Conservation (phyloP, 1,140 invertebrate genomes). For the Argopecten irradians region DNA sequence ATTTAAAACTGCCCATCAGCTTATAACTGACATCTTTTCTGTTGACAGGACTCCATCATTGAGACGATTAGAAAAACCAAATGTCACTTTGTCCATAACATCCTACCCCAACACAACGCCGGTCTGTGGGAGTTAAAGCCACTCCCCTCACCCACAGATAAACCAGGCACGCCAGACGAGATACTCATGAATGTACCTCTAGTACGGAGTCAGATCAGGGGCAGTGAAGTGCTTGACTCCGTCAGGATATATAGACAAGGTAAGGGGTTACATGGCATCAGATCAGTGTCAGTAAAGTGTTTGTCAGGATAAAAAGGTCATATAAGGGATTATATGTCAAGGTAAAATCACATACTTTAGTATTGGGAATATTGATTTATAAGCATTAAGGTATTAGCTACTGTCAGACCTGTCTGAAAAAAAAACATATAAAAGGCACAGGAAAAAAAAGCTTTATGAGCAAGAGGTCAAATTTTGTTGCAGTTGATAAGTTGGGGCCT, state of each 20-base stretch:
- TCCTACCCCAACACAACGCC: slow-evolving; percentile 88
- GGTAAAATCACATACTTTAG: too few relatives aligned
- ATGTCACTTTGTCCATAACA: slow-evolving; percentile 91
- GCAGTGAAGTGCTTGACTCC: slow-evolving; percentile 92
- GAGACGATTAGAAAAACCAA: slow-evolving; percentile 90
- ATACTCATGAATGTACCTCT: slow-evolving; percentile 91
- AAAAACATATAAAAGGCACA: too few relatives aligned
- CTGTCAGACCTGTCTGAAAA: too few relatives aligned
- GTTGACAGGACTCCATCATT: slow-evolving; percentile 87
- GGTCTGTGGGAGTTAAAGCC: slow-evolving; percentile 79
- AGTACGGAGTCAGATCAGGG: slow-evolving; percentile 90
- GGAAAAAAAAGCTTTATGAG: too few relatives aligned
- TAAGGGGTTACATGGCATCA: slow-evolving; percentile 53
- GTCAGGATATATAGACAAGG: slow-evolving; percentile 93
- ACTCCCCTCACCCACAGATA: slow-evolving; percentile 47
- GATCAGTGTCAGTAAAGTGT: too few relatives aligned
- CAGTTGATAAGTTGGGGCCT: too few relatives aligned
- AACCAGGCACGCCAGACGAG: slow-evolving; percentile 77
- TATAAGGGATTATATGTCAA: too few relatives aligned
- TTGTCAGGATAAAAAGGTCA: too few relatives aligned
- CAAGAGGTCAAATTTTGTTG: too few relatives aligned
- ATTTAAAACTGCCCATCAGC: background rate
- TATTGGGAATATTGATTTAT: too few relatives aligned
- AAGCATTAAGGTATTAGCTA: too few relatives aligned
- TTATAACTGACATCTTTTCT: background rate